phyloP scores from a whole-genome alignment of 92 coral and sea anemone species.

The Heteractis magnifica region DNA sequence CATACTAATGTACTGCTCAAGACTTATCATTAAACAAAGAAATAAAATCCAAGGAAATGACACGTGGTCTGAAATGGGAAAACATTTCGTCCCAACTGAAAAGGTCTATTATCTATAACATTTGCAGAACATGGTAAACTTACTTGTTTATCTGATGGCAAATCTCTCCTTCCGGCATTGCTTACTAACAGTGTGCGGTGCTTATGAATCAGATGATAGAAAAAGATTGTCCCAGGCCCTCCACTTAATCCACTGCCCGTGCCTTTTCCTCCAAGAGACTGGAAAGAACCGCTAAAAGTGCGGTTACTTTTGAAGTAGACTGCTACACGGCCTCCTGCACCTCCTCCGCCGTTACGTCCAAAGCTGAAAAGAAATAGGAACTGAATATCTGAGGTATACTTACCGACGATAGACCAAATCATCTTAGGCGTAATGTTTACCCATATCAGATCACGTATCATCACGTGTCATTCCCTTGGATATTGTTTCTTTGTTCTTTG shows the following conservation, averaged over 20 bases:
- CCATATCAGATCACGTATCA: too few relatives aligned
- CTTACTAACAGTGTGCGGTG: slow-evolving; percentile 69
- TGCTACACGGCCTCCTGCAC: slow-evolving; percentile 70
- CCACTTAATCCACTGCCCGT: slow-evolving; percentile 49
- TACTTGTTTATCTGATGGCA: slow-evolving; percentile 24
- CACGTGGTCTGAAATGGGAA: too few relatives aligned
- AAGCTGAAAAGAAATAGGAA: not conserved
- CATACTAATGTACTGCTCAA: too few relatives aligned
- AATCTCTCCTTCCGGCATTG: slow-evolving; percentile 46
- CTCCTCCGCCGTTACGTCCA: slow-evolving; percentile 52
- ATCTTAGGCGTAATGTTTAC: too few relatives aligned
- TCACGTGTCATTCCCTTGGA: too few relatives aligned
- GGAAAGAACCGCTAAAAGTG: slow-evolving; percentile 66
- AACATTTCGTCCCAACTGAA: too few relatives aligned
- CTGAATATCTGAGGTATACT: not conserved
- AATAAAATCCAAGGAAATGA: too few relatives aligned
- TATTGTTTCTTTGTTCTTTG: too few relatives aligned
- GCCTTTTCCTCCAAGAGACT: slow-evolving; percentile 66
- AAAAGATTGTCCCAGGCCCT: slow-evolving; percentile 73
- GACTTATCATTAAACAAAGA: too few relatives aligned
- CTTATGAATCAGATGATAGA: slow-evolving; percentile 62
- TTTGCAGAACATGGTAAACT: not conserved
- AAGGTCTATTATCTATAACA: too few relatives aligned
- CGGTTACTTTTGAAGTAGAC: slow-evolving; percentile 70
- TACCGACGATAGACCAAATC: not conserved